A percentile compares a stretch with the other conserved stretches of the same genome.
Evolutionary conservation across 1,140 invertebrate genomes (phyloP).

Genomic region (Ctenoplectra terminalis): DNA sequence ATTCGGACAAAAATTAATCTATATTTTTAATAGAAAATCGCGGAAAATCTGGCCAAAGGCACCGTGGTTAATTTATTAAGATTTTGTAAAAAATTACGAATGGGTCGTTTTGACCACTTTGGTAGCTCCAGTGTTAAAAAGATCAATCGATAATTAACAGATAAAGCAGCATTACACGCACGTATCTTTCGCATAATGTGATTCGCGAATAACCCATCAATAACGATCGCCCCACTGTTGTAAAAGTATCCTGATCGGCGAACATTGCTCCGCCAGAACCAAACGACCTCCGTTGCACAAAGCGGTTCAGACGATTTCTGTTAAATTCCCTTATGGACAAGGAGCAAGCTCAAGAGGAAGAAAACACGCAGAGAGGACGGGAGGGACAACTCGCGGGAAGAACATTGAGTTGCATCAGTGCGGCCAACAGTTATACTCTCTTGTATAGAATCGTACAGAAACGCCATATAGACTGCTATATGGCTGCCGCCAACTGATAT

Average conservation of each 20-base stretch:
- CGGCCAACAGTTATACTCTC: constrained; percentile 53
- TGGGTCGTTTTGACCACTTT: too few species aligned
- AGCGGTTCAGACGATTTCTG: constrained; percentile 25
- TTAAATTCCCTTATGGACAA: constrained; percentile 29
- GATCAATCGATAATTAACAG: too few species aligned
- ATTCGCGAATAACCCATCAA: neutral
- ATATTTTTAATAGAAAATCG: too few species aligned
- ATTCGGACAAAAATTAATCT: too few species aligned
- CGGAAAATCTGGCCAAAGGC: too few species aligned
- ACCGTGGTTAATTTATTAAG: too few species aligned
- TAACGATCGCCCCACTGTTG: constrained; percentile 19
- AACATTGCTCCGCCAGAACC: constrained; percentile 11
- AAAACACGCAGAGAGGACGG: neutral
- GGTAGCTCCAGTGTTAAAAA: too few species aligned
- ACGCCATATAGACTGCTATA: constrained; percentile 74
- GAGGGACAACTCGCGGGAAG: constrained; percentile 8
- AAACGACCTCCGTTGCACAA: constrained; percentile 29
- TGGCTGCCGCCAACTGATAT: constrained; percentile 69
- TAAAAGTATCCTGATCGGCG: constrained; percentile 24
- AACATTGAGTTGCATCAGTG: constrained; percentile 51
- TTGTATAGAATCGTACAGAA: constrained; percentile 55
- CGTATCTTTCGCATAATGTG: too few species aligned
- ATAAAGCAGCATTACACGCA: too few species aligned
- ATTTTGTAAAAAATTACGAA: too few species aligned
- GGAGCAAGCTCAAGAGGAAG: neutral